Evolutionary conservation across 2,888 invertebrate genomes (phyloP), one percentile per base, ranked within the genome.

Genomic region (Pollenia griseotomentosa): DNA sequence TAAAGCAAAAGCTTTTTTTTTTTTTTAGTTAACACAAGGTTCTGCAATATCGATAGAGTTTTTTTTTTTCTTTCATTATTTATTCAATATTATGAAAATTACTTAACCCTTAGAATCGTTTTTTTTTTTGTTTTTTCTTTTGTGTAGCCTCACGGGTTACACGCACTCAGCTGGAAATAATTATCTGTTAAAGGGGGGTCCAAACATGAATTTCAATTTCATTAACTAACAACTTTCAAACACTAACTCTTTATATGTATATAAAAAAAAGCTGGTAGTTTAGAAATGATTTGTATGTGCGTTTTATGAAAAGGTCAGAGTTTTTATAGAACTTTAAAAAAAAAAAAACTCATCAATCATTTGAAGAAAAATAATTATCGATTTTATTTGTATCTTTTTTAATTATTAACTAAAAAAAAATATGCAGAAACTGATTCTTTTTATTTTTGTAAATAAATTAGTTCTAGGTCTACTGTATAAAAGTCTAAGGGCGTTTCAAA

Each of bases 141-240:
- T 33, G 6, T 33, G 33, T 33, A 57, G 10, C 53, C 16, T 55
- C 16, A 19, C 59, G n/a, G 46, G 14, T 46, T 65, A 48, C 16
- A 65, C 46, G 51, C 80, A 77, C 33, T 33, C 81, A 85, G 81
- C 65, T 71, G 57, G 81, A 81, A 61, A 46, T 77, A n/a, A n/a
- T 65, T 71, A 33, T 51, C 59, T n/a, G 1, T 46, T 42, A 19
- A 19, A 51, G 71, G 65, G 71, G 57, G 71, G 19, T 23, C 23
- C 12, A 57, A 33, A 14, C 7, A 16, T 57, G 9, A 33, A 46
- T 14, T 14, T 63, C 4, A 14, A 12, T 40, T 73, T 66, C 19
- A 48, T 59, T 66, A 8, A 42, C 12, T 59, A 40, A 59, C 19
- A 23, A n/a, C 40, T 82, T 44, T 48, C 9, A 40, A 48, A 48